These are phyloP conservation scores for Catamblyrhynchus diadema DNA, from an alignment of 2,797 vertebrate species.

Conservation along the genomic window DNA sequence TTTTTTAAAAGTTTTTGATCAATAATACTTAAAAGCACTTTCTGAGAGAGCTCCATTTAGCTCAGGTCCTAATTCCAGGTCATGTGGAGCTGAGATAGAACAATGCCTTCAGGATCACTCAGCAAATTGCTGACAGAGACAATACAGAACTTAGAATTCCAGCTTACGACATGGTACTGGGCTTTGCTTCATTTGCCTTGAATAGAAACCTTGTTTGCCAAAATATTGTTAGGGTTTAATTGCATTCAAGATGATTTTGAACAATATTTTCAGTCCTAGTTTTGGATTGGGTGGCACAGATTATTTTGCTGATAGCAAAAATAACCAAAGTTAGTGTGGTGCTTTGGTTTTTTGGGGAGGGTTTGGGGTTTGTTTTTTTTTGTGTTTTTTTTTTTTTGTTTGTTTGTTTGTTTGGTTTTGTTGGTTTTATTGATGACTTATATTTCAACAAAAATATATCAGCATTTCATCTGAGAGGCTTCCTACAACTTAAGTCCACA, in stretches of 20 bases:
- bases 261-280: neutral
- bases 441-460: neutral
- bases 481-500: neutral
- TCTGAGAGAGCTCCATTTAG: neutral
- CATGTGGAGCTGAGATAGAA: neutral
- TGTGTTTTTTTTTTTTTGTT: no score
- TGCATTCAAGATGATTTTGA: neutral
- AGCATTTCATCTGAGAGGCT: neutral
- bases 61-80: neutral
- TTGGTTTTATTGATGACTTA: neutral
- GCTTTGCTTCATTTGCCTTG: neutral
- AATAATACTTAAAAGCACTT: neutral
- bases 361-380: no score
- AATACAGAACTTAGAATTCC: neutral
- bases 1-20: neutral
- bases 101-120: neutral
- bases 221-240: neutral
- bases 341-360: neutral
- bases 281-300: neutral
- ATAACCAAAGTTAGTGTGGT: neutral
- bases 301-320: neutral
- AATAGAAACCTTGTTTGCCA: neutral
- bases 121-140: neutral
- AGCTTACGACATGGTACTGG: neutral
- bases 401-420: neutral